phyloP scores from a whole-genome alignment of 2,888 invertebrate genomes.

The Subacronicta megacephala region DNA sequence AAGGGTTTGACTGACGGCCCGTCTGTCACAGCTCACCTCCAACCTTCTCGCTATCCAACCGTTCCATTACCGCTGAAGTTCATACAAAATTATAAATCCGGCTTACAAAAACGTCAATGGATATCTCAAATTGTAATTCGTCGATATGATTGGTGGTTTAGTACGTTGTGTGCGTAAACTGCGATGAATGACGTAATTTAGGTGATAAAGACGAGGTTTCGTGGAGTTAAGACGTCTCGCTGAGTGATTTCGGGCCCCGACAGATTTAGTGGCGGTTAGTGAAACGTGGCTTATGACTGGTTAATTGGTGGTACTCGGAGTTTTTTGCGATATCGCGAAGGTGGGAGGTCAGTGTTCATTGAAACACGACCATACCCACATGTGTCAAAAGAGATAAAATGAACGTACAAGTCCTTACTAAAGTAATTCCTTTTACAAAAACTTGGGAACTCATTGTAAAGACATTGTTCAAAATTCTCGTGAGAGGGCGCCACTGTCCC shows the following conservation, averaged over 20 bases:
- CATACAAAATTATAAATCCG: background rate
- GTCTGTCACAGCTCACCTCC: slow-evolving; percentile 61
- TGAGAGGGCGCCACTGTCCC: background rate
- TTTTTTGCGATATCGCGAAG: slow-evolving; percentile 1
- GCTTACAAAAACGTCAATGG: slow-evolving; percentile 56
- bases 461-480: background rate
- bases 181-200: slow-evolving; percentile 86
- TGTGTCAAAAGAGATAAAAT: background rate
- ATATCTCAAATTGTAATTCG: slow-evolving; percentile 20
- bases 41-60: slow-evolving; percentile 17
- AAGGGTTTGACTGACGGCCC: slow-evolving; percentile 79
- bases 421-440: too few relatives aligned
- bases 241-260: slow-evolving; percentile 76
- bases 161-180: slow-evolving; percentile 71
- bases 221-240: slow-evolving; percentile 80
- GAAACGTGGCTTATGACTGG: slow-evolving; percentile 56
- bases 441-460: too few relatives aligned
- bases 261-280: slow-evolving; percentile 68
- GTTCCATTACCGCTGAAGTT: slow-evolving; percentile 61
- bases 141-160: slow-evolving; percentile 36
- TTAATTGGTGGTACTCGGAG: slow-evolving; percentile 58
- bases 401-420: too few relatives aligned
- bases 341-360: background rate
- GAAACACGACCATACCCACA: background rate
- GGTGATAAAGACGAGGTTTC: slow-evolving; percentile 82